Evolutionary conservation across 2,888 invertebrate species (phyloP).

Genomic region (Parasteatoda lunata): DNA sequence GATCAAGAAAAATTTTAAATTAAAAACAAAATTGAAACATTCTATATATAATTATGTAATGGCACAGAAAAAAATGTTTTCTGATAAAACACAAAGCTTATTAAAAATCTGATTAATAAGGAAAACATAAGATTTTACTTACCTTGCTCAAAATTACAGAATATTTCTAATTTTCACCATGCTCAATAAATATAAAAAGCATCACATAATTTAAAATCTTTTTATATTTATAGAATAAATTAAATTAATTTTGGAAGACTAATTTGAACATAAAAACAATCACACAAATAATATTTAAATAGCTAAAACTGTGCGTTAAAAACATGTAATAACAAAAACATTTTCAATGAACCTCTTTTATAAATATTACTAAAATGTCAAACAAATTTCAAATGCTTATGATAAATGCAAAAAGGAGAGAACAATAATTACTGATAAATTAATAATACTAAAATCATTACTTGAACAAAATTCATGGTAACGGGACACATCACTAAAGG

Average conservation of each 20-base stretch:
- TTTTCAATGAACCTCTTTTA: too few relatives aligned
- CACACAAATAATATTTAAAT: conserved; percentile 10
- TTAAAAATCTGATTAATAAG: background rate
- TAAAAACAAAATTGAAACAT: background rate
- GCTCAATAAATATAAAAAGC: background rate
- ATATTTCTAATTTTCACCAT: background rate
- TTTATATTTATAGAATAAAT: background rate
- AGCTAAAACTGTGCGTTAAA: conserved; percentile 67
- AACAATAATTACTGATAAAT: too few relatives aligned
- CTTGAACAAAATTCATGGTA: too few relatives aligned
- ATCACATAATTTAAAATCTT: background rate
- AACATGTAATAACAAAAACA: conserved; percentile 18
- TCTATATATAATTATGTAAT: background rate
- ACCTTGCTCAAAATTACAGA: background rate
- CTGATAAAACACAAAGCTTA: background rate
- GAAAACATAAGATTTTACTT: background rate
- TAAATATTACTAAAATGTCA: too few relatives aligned
- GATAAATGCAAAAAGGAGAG: too few relatives aligned
- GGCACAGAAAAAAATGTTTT: background rate
- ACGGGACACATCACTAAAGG: too few relatives aligned
- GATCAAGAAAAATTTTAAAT: background rate
- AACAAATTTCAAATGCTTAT: too few relatives aligned
- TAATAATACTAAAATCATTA: too few relatives aligned
- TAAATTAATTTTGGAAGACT: conserved; percentile 37
- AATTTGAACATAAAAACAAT: conserved; percentile 28